Percentiles rank a stretch among this genome's conserved stretches.
Conservation (phyloP, 92 coral and sea anemone species). For the Porites divaricata region DNA sequence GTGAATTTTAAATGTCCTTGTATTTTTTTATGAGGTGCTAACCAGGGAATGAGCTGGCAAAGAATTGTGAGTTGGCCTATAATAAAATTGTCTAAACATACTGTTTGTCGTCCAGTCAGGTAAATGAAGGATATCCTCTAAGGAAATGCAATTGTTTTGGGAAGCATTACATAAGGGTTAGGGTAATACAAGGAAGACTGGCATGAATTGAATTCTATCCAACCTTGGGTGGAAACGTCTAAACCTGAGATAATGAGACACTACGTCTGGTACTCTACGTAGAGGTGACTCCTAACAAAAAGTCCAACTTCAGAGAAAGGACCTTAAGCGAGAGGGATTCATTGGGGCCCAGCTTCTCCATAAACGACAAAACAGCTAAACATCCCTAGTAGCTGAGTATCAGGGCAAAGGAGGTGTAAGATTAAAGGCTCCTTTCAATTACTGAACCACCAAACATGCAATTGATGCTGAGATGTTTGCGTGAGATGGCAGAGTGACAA, state of each 20-base stretch:
- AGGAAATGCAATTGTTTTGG: constrained; percentile 6
- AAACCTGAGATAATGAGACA: constrained; percentile 5
- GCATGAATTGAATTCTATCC: constrained; percentile 73
- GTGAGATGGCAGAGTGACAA: not conserved
- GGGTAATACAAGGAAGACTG: constrained; percentile 44
- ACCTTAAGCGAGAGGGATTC: constrained; percentile 14
- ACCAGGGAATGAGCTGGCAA: constrained; percentile 5
- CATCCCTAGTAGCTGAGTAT: constrained; percentile 24
- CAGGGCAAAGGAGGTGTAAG: constrained; percentile 20
- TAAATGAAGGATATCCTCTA: constrained; percentile 26
- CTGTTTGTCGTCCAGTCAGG: constrained; percentile 48
- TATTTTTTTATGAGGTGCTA: not conserved
- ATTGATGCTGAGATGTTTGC: not conserved
- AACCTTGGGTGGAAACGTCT: constrained; percentile 50
- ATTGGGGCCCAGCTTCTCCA: not conserved
- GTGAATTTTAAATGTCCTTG: constrained; percentile 41
- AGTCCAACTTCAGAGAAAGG: not conserved
- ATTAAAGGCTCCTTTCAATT: constrained; percentile 20
- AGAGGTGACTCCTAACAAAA: not conserved
- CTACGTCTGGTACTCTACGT: too few relatives aligned
- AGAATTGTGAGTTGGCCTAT: constrained; percentile 18
- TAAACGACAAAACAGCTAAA: not conserved
- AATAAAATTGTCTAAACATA: constrained; percentile 48
- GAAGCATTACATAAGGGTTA: constrained; percentile 57
- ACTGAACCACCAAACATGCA: not conserved